Base-by-base conservation (phyloP, 2,797 vertebrate genomes). In the Selene dorsalis region DNA sequence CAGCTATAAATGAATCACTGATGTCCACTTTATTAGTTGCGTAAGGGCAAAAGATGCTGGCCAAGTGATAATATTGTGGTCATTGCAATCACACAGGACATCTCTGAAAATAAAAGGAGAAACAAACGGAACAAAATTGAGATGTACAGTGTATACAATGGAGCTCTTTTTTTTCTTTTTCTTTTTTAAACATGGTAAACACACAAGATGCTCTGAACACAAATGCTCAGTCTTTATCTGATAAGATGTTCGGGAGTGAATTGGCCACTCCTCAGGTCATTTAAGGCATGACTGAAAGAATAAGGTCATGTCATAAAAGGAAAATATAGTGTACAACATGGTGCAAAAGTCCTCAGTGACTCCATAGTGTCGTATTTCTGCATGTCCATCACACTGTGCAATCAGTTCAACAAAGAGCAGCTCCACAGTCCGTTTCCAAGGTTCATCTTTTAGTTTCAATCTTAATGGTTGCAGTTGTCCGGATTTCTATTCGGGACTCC, bases 271-370 rank as follows among this genome's bases (percentile, higher is more conserved):
- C 59, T 80, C 74, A 24, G 79, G 79, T 91, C 65, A 32, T 86
- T 90, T 91, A 92, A 93, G 92, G 90, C 91, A 90, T 92, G 85
- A 83, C 77, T 90, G 80, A 89, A 90, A 81, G 52, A 92, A 89
- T 79, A 87, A 88, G 87, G 73, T 85, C 70, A 84, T 80, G 75
- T 78, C 74, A 77, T 69, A 55, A 77, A 85, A 82, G 53, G 43
- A 78, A 83, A 85, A 86, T 22, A 72, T 69, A 69, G 75, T 73
- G 82, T 88, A 82, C 73, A 79, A 82, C 69, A 75, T 64, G 70
- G 79, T 82, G 58, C 69, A 67, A 28, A 61, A 87, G 85, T 90
- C 84, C 77, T 85, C 80, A 8, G 70, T 83, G 89, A 87, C 82
- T 83, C 79, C 57, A 43, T 87, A 73, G 82, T 87, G 86, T 92